Evolutionary conservation across 2,113 vertebrate genomes (phyloP), one percentile per base, ranked within the genome.

Genomic region (Turdus rufiventris): DNA sequence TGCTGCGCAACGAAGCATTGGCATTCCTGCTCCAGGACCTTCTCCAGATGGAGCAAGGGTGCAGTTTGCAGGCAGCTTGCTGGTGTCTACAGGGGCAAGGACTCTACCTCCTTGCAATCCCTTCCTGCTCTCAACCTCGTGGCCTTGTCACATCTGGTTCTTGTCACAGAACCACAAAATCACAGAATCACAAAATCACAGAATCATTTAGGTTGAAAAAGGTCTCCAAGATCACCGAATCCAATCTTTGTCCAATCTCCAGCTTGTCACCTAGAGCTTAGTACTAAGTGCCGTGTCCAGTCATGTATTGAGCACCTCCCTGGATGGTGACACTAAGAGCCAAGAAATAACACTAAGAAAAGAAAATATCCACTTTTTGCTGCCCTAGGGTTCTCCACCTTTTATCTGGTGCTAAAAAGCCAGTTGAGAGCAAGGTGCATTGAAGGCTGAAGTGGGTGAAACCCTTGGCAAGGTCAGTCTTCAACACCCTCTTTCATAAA

Each of bases 1-100:
- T 1, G n/a, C 15, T 6, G 0, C 12, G 6, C 53, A 88, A 48
- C 2, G 1, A 85, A 54, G 26, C 7, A 8, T 1, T 75, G 31
- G 36, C 19, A 33, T 9, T 68, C 19, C 60, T 24, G 7, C 34
- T 29, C 53, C 19, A 57, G 38, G 57, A 66, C 47, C 19, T 57
- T 43, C 36, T 89, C 50, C 70, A 70, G 42, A 16, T 29, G 8
- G 4, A 3, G 38, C 18, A 12, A 45, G 34, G 38, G 12, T 31
- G 26, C 0, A 1, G 7, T 43, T 47, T 42, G 29, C 61, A 67
- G 61, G 45, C 33, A 78, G 48, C 40, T 51, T 2, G 0, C 78
- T 58, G 43, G 28, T 51, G 12, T 24, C 6, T 2, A n/a, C 2
- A 5, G 19, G 17, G 24, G 48, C 2, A 9, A 81, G 71, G 25